phyloP scores from a whole-genome alignment of 2,113 vertebrate genomes.

The Fukomys damarensis region DNA sequence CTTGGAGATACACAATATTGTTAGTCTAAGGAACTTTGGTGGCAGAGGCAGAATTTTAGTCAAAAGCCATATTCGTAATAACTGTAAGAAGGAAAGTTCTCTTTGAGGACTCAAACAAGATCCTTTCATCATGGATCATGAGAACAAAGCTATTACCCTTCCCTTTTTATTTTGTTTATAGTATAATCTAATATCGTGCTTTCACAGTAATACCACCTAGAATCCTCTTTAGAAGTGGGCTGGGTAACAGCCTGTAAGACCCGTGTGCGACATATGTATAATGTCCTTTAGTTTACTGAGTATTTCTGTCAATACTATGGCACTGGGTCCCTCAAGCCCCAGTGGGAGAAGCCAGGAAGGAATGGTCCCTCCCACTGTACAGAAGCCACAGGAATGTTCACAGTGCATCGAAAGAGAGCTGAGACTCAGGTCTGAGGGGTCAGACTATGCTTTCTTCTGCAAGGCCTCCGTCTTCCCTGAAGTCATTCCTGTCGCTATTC shows the following conservation, averaged over 20 bases:
- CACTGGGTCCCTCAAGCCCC: neutral
- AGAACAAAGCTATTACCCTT: neutral
- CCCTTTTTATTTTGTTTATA: neutral
- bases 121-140: neutral
- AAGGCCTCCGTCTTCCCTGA: neutral
- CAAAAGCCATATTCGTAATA: neutral
- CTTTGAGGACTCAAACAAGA: neutral
- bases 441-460: neutral
- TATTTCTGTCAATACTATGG: fast-evolving
- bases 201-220: neutral
- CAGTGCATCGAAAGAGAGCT: neutral
- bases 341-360: neutral
- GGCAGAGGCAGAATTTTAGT: neutral
- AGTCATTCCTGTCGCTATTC: neutral
- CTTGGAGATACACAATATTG: neutral
- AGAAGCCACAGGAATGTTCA: neutral
- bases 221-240: neutral
- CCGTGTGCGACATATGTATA: neutral
- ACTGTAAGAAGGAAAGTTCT: neutral
- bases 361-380: neutral
- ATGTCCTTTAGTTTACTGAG: neutral
- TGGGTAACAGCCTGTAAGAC: neutral
- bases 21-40: neutral
- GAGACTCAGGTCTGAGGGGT: neutral
- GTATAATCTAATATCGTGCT: neutral